Percentiles rank a stretch among this genome's conserved stretches.
These are phyloP conservation scores for Gallinago nigripennis DNA, from an alignment of 2,797 vertebrate species.

Conservation along the genomic window DNA sequence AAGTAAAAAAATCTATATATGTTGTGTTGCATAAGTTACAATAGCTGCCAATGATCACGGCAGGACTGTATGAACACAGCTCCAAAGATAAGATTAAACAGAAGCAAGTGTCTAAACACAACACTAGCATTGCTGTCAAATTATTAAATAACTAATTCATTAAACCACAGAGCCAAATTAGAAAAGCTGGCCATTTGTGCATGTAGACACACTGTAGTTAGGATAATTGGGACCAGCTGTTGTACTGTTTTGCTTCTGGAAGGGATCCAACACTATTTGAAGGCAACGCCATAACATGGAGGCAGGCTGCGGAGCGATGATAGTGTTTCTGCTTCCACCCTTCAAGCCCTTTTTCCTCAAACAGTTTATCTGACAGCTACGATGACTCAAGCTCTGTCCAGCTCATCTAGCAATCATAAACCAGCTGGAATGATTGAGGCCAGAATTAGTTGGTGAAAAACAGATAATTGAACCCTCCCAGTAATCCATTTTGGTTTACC, in stretches of 20 bases:
- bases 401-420: slow-evolving; percentile 29
- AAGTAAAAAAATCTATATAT: neutral
- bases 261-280: slow-evolving; percentile 74
- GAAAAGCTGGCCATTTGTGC: slow-evolving; percentile 71
- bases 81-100: slow-evolving; percentile 55
- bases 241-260: slow-evolving; percentile 76
- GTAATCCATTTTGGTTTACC: neutral
- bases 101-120: slow-evolving; percentile 64
- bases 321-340: neutral
- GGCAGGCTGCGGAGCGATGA: slow-evolving; percentile 13
- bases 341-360: slow-evolving; percentile 30
- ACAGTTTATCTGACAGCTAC: slow-evolving; percentile 54
- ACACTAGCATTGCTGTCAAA: slow-evolving; percentile 73
- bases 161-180: slow-evolving; percentile 72
- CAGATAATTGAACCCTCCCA: neutral
- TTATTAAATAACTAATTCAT: slow-evolving; percentile 82
- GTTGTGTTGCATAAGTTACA: slow-evolving; percentile 4
- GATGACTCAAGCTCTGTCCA: slow-evolving; percentile 57
- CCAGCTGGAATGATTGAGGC: slow-evolving; percentile 35
- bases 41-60: neutral
- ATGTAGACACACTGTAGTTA: slow-evolving; percentile 69
- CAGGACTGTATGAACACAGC: slow-evolving; percentile 32
- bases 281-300: slow-evolving; percentile 67
- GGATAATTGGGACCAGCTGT: slow-evolving; percentile 89
- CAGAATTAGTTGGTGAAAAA: neutral